Conservation (phyloP, 1,140 invertebrate genomes). For the Monomorium pharaonis region DNA sequence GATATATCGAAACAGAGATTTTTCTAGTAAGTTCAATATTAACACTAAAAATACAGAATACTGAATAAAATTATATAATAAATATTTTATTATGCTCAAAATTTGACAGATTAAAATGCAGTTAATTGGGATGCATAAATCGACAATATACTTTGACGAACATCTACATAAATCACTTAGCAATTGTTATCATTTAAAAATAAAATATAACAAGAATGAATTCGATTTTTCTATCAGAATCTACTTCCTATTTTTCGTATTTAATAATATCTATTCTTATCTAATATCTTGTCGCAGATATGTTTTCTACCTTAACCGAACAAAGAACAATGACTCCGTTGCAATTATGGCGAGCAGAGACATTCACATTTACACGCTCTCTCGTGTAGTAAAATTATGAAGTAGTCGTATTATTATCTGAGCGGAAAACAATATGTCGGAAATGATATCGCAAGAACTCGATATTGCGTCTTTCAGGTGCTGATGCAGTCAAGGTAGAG, state of each 20-base stretch:
- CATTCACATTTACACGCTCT: background rate
- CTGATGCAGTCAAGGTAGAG: slow-evolving; percentile 31
- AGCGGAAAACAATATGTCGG: background rate
- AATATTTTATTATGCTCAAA: too few species aligned
- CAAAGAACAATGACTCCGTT: background rate
- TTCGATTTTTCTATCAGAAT: background rate
- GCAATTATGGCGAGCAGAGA: background rate
- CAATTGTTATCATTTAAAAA: background rate
- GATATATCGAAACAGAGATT: background rate
- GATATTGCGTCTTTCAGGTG: slow-evolving; percentile 24
- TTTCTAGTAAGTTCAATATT: background rate
- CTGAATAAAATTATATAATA: background rate
- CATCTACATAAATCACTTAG: background rate
- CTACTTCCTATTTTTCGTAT: background rate
- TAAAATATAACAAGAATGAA: background rate
- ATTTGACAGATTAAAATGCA: background rate
- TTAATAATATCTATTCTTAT: background rate
- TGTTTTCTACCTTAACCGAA: background rate
- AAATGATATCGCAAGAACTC: background rate
- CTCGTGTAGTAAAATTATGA: background rate
- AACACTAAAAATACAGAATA: background rate
- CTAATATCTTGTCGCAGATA: background rate
- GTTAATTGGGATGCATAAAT: background rate
- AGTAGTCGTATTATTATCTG: background rate
- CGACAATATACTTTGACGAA: background rate